These are phyloP conservation scores for Trematocara zebra DNA, from an alignment of 2,113 vertebrate genomes.

Conservation along the genomic window DNA sequence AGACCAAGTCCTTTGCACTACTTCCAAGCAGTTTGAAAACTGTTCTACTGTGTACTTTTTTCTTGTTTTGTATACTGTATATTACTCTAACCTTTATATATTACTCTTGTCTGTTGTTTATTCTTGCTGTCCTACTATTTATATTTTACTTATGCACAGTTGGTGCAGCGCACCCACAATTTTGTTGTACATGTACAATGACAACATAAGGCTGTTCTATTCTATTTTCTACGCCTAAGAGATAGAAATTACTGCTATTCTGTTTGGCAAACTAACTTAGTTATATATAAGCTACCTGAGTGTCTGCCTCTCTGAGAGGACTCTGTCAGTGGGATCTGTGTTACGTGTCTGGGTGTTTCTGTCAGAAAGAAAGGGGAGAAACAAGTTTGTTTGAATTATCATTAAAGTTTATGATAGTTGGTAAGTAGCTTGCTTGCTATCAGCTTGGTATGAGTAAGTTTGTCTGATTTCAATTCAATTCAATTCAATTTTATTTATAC, in stretches of 20 bases:
- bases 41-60: too few relatives aligned
- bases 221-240: not conserved
- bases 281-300: not conserved
- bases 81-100: too few relatives aligned
- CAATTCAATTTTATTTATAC: not conserved
- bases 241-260: not conserved
- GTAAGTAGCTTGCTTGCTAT: not conserved
- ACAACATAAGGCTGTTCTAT: not conserved
- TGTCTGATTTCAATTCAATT: not conserved
- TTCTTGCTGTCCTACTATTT: not conserved
- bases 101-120: not conserved
- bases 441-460: not conserved
- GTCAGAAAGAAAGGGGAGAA: not conserved
- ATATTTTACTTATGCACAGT: not conserved
- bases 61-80: too few relatives aligned
- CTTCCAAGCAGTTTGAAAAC: too few relatives aligned
- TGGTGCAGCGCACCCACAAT: not conserved
- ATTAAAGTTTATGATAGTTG: not conserved
- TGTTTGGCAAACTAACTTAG: rapidly evolving
- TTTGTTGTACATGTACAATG: not conserved
- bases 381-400: not conserved
- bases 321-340: not conserved
- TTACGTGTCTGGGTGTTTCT: not conserved
- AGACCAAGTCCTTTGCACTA: too few relatives aligned
- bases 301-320: not conserved